These are phyloP conservation scores for Aelia acuminata DNA, from an alignment of 2,888 invertebrate species.

Conservation along the genomic window DNA sequence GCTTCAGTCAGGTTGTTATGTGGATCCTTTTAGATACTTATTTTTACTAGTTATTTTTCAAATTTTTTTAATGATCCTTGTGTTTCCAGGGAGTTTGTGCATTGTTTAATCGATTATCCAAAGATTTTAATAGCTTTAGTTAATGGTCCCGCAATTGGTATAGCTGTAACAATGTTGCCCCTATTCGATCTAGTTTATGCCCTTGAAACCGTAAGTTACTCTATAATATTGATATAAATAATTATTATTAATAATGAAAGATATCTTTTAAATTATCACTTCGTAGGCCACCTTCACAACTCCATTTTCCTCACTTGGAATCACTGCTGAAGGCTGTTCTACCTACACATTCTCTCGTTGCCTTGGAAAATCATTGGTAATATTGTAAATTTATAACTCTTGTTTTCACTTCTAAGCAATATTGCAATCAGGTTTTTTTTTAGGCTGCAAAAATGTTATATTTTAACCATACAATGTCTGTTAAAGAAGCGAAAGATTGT, in stretches of 20 bases:
- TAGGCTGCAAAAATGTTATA: slow-evolving; percentile 74
- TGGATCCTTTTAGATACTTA: background rate
- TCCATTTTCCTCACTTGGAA: slow-evolving; percentile 88
- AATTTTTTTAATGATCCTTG: background rate
- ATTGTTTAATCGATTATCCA: slow-evolving; percentile 86
- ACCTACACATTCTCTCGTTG: slow-evolving; percentile 87
- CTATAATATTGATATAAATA: background rate
- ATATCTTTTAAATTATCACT: slow-evolving; percentile 24
- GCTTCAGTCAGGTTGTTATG: slow-evolving; percentile 52
- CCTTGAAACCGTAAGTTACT: slow-evolving; percentile 79
- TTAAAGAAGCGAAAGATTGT: slow-evolving; percentile 82
- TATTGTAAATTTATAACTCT: background rate
- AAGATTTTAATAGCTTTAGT: slow-evolving; percentile 90
- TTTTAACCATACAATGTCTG: slow-evolving; percentile 83
- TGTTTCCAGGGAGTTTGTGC: slow-evolving; percentile 75
- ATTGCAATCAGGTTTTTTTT: slow-evolving; percentile 59
- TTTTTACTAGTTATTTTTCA: slow-evolving; percentile 6
- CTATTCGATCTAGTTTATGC: slow-evolving; percentile 92
- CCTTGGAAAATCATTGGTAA: slow-evolving; percentile 85
- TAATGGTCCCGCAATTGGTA: slow-evolving; percentile 95
- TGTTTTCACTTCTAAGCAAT: too few species aligned
- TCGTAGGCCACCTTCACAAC: slow-evolving; percentile 88
- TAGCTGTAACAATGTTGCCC: slow-evolving; percentile 86
- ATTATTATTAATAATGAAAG: background rate
- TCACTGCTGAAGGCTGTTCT: slow-evolving; percentile 92